Evolutionary conservation across 1,140 invertebrate species (phyloP).

Genomic region (Drosophila fuyamai): DNA sequence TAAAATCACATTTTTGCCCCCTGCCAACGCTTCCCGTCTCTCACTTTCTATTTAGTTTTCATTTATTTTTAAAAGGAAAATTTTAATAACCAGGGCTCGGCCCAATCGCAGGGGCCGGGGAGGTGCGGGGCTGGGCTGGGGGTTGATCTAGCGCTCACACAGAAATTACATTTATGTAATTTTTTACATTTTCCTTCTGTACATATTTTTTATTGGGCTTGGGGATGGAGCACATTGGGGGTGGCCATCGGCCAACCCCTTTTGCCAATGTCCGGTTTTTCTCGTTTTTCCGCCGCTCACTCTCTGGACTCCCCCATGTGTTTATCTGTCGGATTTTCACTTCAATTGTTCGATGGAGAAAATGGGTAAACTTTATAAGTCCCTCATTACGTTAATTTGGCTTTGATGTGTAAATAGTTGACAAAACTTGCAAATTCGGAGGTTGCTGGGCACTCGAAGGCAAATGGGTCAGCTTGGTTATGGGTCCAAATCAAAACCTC

Average conservation of each 20-base stretch:
- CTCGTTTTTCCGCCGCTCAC: not conserved
- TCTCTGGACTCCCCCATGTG: slow-evolving; percentile 2
- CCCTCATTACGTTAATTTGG: slow-evolving; percentile 73
- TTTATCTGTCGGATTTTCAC: slow-evolving; percentile 29
- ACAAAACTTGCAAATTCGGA: not conserved
- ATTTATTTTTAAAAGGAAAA: slow-evolving; percentile 79
- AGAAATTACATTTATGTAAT: slow-evolving; percentile 71
- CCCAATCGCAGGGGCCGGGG: not conserved
- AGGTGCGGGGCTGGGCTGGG: not conserved
- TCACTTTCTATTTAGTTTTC: slow-evolving; percentile 77
- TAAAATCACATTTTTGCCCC: slow-evolving; percentile 76
- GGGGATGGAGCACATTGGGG: slow-evolving; percentile 15
- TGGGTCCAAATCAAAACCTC: not conserved
- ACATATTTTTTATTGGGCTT: slow-evolving; percentile 23
- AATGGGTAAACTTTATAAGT: slow-evolving; percentile 54
- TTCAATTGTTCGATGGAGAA: slow-evolving; percentile 33
- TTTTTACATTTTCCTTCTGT: slow-evolving; percentile 39
- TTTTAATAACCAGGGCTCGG: slow-evolving; percentile 78
- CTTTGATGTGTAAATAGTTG: slow-evolving; percentile 57
- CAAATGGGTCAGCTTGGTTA: not conserved
- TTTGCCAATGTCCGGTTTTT: slow-evolving; percentile 30
- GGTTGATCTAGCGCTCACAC: slow-evolving; percentile 25
- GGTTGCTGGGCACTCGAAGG: not conserved
- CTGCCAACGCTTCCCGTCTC: slow-evolving; percentile 11
- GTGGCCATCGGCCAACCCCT: slow-evolving; percentile 21